Base-by-base conservation (phyloP, 2,888 invertebrate genomes). In the Synergus laeviventris region DNA sequence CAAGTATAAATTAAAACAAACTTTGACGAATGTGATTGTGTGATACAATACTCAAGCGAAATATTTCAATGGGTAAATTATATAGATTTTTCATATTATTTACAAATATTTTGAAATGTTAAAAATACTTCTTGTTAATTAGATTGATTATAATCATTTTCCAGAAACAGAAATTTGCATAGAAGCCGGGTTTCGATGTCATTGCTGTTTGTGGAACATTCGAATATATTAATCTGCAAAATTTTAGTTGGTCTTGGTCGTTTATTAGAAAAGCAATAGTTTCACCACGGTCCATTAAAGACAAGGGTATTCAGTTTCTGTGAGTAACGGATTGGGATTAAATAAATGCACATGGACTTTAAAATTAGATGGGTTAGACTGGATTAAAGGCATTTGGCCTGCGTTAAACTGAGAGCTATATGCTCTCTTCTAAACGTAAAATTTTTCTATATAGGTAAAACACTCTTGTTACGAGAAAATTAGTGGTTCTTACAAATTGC, bases 311-410 rank as follows among this genome's bases (percentile, higher is more conserved):
- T 76, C 78, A 79, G 76, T 82, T 80, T 76, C 60, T 60, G 78
- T 64, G 70, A 76, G 74, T 70, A 64, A 56, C 60, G 62, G 77
- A 70, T 79, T 78, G 77, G 79, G 81, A 82, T 83, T 82, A 81
- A 84, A 79, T 79, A 79, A 76, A 82, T 83, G 66, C 49, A 70
- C n/a, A 74, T 39, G 78, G 70, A 80, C 75, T 80, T 81, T 79
- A 76, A 79, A 81, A 80, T 80, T 79, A 75, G 74, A 78, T 77
- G 60, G 54, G 5, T 4, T 75, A 54, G 62, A 74, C 61, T 42
- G 74, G 66, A 78, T 79, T 77, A 76, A 74, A 66, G 76, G 75
- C 59, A 81, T 81, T 78, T 73, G 45, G n/a, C 45, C 31, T 74
- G 49, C 54, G n/a, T 75, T 66, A 11, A 59, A 75, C 75, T 9